Percentiles rank a stretch among this genome's conserved stretches.
Evolutionary conservation across 2,888 invertebrate genomes (phyloP).

Genomic region (Poecilus cupreus): DNA sequence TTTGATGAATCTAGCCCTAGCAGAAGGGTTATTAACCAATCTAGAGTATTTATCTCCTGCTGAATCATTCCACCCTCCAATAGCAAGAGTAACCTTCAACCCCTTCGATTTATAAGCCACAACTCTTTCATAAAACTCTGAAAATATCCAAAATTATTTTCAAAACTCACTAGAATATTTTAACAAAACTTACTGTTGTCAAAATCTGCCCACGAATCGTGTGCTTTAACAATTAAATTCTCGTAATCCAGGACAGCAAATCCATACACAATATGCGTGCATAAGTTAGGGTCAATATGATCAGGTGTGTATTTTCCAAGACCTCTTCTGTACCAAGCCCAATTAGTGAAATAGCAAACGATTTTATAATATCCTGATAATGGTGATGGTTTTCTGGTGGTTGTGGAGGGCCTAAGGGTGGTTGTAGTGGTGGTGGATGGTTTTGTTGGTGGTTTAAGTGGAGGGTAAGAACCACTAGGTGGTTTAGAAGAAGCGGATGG

Average conservation of each 20-base stretch:
- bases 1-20: slow-evolving; percentile 83
- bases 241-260: slow-evolving; percentile 93
- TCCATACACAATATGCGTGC: slow-evolving; percentile 95
- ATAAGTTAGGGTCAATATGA: slow-evolving; percentile 89
- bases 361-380: slow-evolving; percentile 82
- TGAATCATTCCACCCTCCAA: slow-evolving; percentile 98
- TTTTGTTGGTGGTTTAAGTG: slow-evolving; percentile 55
- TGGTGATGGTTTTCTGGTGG: slow-evolving; percentile 61
- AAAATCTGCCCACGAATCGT: slow-evolving; percentile 93
- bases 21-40: slow-evolving; percentile 84
- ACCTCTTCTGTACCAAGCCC: slow-evolving; percentile 93
- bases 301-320: slow-evolving; percentile 89
- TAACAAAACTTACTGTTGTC: slow-evolving; percentile 82
- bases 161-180: neutral
- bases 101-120: slow-evolving; percentile 85
- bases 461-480: neutral
- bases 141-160: slow-evolving; percentile 62
- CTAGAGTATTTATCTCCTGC: slow-evolving; percentile 92
- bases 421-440: slow-evolving; percentile 60
- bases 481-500: slow-evolving; percentile 63
- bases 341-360: slow-evolving; percentile 94
- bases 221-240: slow-evolving; percentile 85
- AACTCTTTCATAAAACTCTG: slow-evolving; percentile 90
- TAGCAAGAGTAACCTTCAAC: slow-evolving; percentile 88
- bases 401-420: slow-evolving; percentile 62